These are phyloP conservation scores for Gorsachius goisagi DNA, from an alignment of 2,113 vertebrate species.

Conservation along the genomic window DNA sequence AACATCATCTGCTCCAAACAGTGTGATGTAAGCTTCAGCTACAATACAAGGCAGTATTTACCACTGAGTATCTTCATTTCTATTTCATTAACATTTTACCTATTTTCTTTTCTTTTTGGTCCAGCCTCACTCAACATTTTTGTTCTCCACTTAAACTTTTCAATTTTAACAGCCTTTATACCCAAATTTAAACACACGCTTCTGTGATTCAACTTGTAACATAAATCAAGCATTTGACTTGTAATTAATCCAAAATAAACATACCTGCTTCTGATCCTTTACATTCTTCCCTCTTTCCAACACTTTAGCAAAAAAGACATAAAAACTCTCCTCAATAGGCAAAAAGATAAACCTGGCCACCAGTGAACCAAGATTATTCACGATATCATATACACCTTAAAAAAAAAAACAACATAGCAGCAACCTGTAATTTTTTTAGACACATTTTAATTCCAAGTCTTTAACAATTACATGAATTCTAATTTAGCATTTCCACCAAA, in stretches of 20 bases:
- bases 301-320: conserved; percentile 94
- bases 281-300: conserved; percentile 83
- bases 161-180: not conserved
- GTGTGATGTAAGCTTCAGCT: not conserved
- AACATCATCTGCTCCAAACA: not conserved
- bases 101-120: not conserved
- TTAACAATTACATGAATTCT: not conserved
- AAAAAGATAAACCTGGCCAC: conserved; percentile 94
- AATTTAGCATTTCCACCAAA: not conserved
- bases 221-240: not conserved
- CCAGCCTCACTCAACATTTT: not conserved
- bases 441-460: not conserved
- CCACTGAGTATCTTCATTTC: not conserved
- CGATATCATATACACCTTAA: conserved; percentile 88
- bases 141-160: not conserved
- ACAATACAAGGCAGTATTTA: not conserved
- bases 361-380: conserved; percentile 96
- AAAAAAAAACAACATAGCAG: not conserved
- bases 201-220: not conserved
- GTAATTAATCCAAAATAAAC: not conserved
- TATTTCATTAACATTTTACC: not conserved
- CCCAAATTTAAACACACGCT: not conserved
- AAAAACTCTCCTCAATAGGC: conserved; percentile 97
- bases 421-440: not conserved
- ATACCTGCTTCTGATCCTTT: conserved; percentile 87